Percentiles rank a stretch among this genome's conserved stretches.
phyloP scores from a whole-genome alignment of 2,113 vertebrate species.

The Austrofundulus limnaeus region DNA sequence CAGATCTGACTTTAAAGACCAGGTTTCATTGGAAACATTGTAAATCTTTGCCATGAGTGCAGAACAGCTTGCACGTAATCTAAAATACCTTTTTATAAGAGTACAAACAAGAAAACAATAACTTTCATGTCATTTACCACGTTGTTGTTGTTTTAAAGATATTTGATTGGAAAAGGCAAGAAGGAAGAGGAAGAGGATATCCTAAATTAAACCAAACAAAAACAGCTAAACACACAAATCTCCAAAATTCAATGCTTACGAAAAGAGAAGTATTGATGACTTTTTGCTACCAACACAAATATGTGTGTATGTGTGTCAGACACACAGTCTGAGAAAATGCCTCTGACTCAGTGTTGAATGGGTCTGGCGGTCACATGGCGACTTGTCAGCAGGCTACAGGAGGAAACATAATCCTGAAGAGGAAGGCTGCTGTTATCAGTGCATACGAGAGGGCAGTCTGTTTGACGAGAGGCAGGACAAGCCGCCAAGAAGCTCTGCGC shows the following conservation, averaged over 20 bases:
- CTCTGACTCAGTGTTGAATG: conserved; percentile 74
- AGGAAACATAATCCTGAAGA: conserved; percentile 77
- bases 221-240: background rate
- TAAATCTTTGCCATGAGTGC: background rate
- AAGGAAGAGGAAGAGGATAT: no score
- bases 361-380: conserved; percentile 78
- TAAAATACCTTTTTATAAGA: no score
- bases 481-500: conserved; percentile 26
- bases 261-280: conserved; percentile 18
- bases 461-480: conserved; percentile 19
- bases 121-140: no score
- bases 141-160: no score
- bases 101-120: no score
- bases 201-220: background rate
- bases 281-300: conserved; percentile 9
- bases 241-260: background rate
- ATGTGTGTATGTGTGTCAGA: background rate
- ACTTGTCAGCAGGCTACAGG: conserved; percentile 73
- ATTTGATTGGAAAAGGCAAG: no score
- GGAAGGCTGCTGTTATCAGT: conserved; percentile 74
- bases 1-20: background rate
- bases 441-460: conserved; percentile 36
- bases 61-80: background rate
- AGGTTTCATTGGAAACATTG: background rate
- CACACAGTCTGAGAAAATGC: conserved; percentile 27